These are phyloP conservation scores for Stegostoma tigrinum DNA, from an alignment of 2,113 vertebrate genomes.

Conservation along the genomic window DNA sequence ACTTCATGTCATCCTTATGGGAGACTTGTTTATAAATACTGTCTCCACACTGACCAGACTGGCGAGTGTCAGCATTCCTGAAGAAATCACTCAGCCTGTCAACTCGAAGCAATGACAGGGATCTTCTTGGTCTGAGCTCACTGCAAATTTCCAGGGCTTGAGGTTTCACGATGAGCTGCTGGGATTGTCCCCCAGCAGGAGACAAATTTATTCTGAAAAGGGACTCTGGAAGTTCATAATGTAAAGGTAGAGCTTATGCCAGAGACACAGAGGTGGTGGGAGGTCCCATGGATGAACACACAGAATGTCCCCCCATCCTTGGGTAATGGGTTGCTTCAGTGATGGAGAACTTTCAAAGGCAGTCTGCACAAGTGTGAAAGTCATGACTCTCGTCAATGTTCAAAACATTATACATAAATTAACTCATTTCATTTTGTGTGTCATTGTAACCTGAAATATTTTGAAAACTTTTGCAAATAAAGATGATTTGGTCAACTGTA, in stretches of 20 bases:
- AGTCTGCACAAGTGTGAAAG: background rate
- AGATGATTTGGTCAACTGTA: background rate
- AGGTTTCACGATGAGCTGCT: background rate
- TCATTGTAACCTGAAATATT: background rate
- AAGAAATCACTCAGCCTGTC: background rate
- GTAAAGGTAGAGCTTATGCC: background rate
- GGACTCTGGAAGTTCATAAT: background rate
- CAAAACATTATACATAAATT: background rate
- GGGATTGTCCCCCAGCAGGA: background rate
- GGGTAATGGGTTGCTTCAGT: background rate
- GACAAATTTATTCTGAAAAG: background rate
- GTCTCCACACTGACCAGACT: background rate
- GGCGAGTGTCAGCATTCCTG: background rate
- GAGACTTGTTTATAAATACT: background rate
- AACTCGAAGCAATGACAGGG: background rate
- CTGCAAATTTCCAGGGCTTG: background rate
- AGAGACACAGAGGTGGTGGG: background rate
- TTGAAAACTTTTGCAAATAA: background rate
- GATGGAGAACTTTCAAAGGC: background rate
- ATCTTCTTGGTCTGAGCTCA: background rate
- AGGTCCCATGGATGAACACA: background rate
- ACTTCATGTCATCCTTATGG: background rate
- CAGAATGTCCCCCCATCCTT: background rate
- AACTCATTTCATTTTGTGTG: background rate
- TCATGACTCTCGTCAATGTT: background rate